Conservation (phyloP, 2,888 invertebrate species). For the Melipona bicolor region DNA sequence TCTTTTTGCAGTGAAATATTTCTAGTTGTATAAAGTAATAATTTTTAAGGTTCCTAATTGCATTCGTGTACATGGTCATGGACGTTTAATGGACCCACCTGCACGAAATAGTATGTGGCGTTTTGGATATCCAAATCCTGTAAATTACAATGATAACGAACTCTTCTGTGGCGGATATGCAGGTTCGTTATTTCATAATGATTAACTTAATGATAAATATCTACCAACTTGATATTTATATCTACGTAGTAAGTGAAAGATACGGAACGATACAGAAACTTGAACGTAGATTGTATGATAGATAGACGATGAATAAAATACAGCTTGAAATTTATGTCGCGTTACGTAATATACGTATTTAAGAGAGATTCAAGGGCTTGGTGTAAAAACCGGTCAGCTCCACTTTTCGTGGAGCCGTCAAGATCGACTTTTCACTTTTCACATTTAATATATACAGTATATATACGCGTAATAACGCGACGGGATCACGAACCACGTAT, state of each 20-base stretch:
- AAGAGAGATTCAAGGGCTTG: not conserved
- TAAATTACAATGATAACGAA: conserved; percentile 97
- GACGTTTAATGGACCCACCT: conserved; percentile 96
- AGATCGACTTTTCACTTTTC: not conserved
- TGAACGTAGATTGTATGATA: not conserved
- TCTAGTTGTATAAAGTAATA: not conserved
- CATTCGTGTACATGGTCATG: conserved; percentile 88
- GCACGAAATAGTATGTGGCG: conserved; percentile 98
- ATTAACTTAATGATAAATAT: not conserved
- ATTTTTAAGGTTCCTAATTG: conserved; percentile 50
- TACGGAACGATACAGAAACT: not conserved
- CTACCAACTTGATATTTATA: not conserved
- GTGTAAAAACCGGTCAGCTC: too few species aligned
- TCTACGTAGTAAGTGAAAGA: conserved; percentile 3
- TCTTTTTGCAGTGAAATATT: not conserved
- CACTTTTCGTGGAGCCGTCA: not conserved
- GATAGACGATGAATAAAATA: not conserved
- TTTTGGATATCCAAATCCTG: conserved; percentile 96
- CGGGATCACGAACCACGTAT: not conserved
- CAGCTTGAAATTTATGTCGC: not conserved
- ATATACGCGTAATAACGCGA: not conserved
- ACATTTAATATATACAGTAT: not conserved
- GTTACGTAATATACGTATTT: not conserved
- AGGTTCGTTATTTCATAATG: conserved; percentile 85
- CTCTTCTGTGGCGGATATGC: conserved; percentile 96